A percentile compares a stretch with the other conserved stretches of the same genome.
These are phyloP conservation scores for Myotis lucifugus DNA, from an alignment of 2,113 vertebrate genomes.

Conservation along the genomic window DNA sequence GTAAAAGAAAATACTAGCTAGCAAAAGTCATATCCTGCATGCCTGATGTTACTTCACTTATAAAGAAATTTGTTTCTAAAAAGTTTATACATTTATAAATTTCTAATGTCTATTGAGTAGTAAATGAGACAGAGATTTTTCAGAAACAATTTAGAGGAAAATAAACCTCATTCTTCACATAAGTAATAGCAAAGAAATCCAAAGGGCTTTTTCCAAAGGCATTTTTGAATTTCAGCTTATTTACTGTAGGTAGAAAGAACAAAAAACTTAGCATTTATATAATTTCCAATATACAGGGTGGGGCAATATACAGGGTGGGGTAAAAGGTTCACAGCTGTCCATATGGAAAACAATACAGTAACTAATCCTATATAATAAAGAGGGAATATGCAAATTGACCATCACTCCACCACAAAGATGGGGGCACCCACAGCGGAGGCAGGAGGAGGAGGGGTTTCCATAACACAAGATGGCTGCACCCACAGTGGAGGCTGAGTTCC, in stretches of 20 bases:
- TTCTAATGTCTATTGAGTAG: neutral
- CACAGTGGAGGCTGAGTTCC: too few species aligned
- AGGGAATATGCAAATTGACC: too few species aligned
- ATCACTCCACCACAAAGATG: too few species aligned
- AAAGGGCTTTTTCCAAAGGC: neutral
- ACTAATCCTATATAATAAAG: neutral
- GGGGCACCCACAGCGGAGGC: too few species aligned
- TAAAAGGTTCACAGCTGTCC: neutral
- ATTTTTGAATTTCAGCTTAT: slow-evolving; percentile 21
- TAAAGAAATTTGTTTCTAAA: slow-evolving; percentile 38
- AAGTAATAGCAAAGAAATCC: slow-evolving; percentile 26
- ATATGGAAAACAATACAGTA: neutral
- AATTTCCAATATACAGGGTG: neutral
- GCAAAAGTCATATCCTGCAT: neutral
- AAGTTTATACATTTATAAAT: neutral
- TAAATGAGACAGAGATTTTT: slow-evolving; percentile 16
- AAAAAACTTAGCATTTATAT: neutral
- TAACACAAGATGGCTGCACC: too few species aligned
- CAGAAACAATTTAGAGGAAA: slow-evolving; percentile 3
- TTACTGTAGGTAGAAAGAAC: neutral
- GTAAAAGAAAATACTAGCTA: neutral
- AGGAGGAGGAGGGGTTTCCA: too few species aligned
- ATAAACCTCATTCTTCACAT: neutral
- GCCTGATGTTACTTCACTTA: neutral
- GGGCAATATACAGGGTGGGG: neutral